Evolutionary conservation across 2,113 vertebrate species (phyloP).

Genomic region (Ranitomeya imitator): DNA sequence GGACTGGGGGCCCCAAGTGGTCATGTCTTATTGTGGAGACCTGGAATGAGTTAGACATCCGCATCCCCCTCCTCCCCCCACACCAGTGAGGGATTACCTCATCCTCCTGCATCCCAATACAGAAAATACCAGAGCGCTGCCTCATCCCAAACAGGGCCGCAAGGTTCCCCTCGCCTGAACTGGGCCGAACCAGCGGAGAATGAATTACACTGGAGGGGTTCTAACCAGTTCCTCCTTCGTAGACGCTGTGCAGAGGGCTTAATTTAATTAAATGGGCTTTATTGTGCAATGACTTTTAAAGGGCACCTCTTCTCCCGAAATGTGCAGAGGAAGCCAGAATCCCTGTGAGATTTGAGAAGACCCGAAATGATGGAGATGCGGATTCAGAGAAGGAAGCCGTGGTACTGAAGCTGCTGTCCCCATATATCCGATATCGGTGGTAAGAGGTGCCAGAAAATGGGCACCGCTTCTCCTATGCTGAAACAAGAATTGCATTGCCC

Average conservation of each 20-base stretch:
- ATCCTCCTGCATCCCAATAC: constrained; percentile 38
- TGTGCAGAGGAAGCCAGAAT: background rate
- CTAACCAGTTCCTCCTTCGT: background rate
- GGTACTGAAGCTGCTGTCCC: too few relatives aligned
- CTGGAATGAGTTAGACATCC: constrained; percentile 51
- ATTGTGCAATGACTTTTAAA: background rate
- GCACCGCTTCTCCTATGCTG: too few relatives aligned
- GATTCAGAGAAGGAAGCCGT: too few relatives aligned
- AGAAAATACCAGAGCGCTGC: constrained; percentile 44
- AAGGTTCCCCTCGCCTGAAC: constrained; percentile 52
- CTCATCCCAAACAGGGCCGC: constrained; percentile 40
- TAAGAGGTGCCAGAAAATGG: too few relatives aligned
- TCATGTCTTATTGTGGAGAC: constrained; percentile 47
- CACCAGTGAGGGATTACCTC: constrained; percentile 31
- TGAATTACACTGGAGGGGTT: background rate
- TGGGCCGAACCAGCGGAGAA: background rate
- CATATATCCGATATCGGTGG: too few relatives aligned
- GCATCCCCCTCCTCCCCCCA: constrained; percentile 24
- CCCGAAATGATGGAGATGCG: background rate
- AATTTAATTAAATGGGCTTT: background rate
- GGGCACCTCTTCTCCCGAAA: background rate
- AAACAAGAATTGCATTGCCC: too few relatives aligned
- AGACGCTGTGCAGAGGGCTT: background rate
- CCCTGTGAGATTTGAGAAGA: background rate
- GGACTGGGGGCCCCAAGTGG: constrained; percentile 11